A percentile compares a stretch with the other conserved stretches of the same genome.
phyloP scores from a whole-genome alignment of 1,140 invertebrate genomes.

The Listronotus bonariensis region DNA sequence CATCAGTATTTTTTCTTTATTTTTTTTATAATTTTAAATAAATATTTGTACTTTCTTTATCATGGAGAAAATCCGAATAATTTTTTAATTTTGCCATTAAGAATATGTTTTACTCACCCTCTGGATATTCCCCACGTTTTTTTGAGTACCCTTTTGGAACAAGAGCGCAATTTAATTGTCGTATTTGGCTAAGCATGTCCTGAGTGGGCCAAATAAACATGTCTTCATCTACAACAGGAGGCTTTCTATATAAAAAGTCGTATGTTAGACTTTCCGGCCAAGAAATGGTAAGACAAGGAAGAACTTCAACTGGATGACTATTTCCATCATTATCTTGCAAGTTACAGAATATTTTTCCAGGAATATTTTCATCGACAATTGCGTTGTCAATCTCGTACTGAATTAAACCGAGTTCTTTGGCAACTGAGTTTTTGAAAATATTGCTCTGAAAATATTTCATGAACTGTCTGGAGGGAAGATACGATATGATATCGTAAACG shows the following conservation, averaged over 20 bases:
- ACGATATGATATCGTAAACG: slow-evolving; percentile 38
- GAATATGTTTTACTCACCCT: slow-evolving; percentile 3
- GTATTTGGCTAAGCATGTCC: slow-evolving; percentile 66
- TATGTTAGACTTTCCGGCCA: slow-evolving; percentile 44
- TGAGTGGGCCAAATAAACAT: slow-evolving; percentile 64
- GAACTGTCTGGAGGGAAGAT: slow-evolving; percentile 42
- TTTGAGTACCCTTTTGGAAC: slow-evolving; percentile 62
- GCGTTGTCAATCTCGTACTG: slow-evolving; percentile 33
- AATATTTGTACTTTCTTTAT: too few relatives aligned
- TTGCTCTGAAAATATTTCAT: slow-evolving; percentile 43
- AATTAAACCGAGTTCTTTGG: slow-evolving; percentile 35
- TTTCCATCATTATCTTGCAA: slow-evolving; percentile 17
- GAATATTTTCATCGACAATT: slow-evolving; percentile 25
- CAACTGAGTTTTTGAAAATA: slow-evolving; percentile 39
- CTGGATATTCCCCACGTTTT: slow-evolving; percentile 18
- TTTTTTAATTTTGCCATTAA: too few relatives aligned
- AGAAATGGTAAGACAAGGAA: slow-evolving; percentile 42
- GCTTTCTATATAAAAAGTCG: slow-evolving; percentile 4
- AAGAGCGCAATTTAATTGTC: slow-evolving; percentile 67
- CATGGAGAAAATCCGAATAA: too few relatives aligned
- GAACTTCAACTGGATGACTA: slow-evolving; percentile 38
- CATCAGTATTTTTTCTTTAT: too few relatives aligned
- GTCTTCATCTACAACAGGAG: slow-evolving; percentile 19
- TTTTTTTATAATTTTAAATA: too few relatives aligned
- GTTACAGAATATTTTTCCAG: slow-evolving; percentile 44